Base-by-base conservation (phyloP, 2,113 vertebrate genomes). In the Sinocyclocheilus rhinocerous region DNA sequence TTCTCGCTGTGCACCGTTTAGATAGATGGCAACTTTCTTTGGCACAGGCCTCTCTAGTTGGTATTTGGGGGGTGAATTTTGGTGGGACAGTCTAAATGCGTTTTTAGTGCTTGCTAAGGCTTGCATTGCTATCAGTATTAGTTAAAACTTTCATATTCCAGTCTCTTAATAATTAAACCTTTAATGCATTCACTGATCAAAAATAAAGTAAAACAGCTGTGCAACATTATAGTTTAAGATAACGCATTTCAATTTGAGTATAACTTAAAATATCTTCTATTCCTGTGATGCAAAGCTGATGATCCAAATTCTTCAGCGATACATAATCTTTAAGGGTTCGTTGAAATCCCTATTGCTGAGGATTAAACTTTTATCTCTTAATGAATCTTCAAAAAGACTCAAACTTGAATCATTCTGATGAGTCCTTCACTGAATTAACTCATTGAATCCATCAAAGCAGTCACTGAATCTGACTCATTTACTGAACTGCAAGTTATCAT, bases 1-100 rank as follows among this genome's bases (percentile, higher is more conserved):
- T 87, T 86, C 59, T 83, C 26, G 16, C 87, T 18, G 77, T 50
- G 65, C 22, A 55, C 88, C 81, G 70, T 69, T 84, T 81, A 22
- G 59, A 82, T 26, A 33, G 55, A 59, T 3, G 2, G 76, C 65
- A 22, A 70, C 48, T 52, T 57, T 67, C 42, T 29, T 76, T 52
- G 67, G 24, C 45, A 12, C 57, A 10, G 83, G 16, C 39, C 15
- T 45, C 29, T 42, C 18, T 45, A n/a, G 18, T 50, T 24, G 50
- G 39, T 77, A 18, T 82, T 61, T 59, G 29, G 48, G 29, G 12
- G 29, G 33, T 10, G 26, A 45, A 52, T 42, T 50, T 50, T 16
- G 65, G 45, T 20, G 16, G 15, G 55, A 7, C 18, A 33, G 4
- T 12, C 29, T 42, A 72, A 20, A 55, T 52, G 13, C 3, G 4